Evolutionary conservation across 2,113 vertebrate species (phyloP).

Genomic region (Esox niger): DNA sequence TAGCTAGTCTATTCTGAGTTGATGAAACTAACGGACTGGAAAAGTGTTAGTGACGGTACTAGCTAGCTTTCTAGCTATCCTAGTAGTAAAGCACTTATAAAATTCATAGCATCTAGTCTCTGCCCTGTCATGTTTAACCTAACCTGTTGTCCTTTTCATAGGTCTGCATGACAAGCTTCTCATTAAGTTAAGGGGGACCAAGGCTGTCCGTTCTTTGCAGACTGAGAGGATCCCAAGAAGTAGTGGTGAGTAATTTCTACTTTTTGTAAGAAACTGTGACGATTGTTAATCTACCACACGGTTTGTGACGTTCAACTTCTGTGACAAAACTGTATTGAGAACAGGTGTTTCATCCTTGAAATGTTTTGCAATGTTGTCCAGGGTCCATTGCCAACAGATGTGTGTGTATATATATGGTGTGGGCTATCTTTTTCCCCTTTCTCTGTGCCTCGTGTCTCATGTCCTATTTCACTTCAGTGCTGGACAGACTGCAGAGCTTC

Average conservation of each 20-base stretch:
- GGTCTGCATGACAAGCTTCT: constrained; percentile 82
- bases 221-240: constrained; percentile 81
- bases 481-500: constrained; percentile 85
- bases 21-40: too few species aligned
- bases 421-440: too few species aligned
- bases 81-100: background rate
- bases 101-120: background rate
- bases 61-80: background rate
- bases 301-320: too few species aligned
- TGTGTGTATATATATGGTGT: background rate
- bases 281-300: too few species aligned
- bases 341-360: too few species aligned
- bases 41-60: too few species aligned
- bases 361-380: too few species aligned
- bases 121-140: background rate
- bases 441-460: too few species aligned
- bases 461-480: constrained; percentile 71
- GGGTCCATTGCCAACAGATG: background rate
- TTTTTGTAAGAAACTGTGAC: too few species aligned
- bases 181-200: constrained; percentile 64
- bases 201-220: constrained; percentile 61
- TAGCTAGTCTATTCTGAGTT: background rate
- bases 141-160: constrained; percentile 45
- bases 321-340: too few species aligned
- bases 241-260: constrained; percentile 73